phyloP scores from a whole-genome alignment of 1,140 invertebrate species.

The Penaeus vannamei region DNA sequence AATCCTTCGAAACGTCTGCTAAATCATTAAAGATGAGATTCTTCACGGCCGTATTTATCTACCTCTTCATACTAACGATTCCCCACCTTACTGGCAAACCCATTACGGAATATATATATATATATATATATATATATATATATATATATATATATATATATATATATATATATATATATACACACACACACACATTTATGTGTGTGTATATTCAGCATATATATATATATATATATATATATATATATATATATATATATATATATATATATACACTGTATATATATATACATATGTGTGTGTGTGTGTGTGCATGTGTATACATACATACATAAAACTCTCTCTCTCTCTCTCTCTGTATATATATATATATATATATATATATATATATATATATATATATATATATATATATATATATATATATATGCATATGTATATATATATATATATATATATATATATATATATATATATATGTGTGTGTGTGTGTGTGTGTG shows the following conservation, averaged over 20 bases:
- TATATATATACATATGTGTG: not conserved
- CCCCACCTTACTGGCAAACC: not conserved
- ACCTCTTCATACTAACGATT: too few relatives aligned
- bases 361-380: not conserved
- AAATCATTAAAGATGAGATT: too few relatives aligned
- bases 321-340: not conserved
- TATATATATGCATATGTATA: not conserved
- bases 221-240: not conserved
- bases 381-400: not conserved
- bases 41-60: too few relatives aligned
- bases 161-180: not conserved
- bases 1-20: too few relatives aligned
- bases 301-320: not conserved
- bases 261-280: not conserved
- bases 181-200: not conserved
- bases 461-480: not conserved
- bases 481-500: not conserved
- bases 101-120: not conserved
- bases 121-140: not conserved
- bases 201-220: not conserved
- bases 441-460: not conserved
- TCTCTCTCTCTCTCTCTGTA: too few relatives aligned
- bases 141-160: conserved; percentile 12
- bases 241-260: too few relatives aligned
- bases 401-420: not conserved